Evolutionary conservation across 2,888 invertebrate genomes (phyloP), one percentile per base, ranked within the genome.

Genomic region (Leptarthrus brevirostris): DNA sequence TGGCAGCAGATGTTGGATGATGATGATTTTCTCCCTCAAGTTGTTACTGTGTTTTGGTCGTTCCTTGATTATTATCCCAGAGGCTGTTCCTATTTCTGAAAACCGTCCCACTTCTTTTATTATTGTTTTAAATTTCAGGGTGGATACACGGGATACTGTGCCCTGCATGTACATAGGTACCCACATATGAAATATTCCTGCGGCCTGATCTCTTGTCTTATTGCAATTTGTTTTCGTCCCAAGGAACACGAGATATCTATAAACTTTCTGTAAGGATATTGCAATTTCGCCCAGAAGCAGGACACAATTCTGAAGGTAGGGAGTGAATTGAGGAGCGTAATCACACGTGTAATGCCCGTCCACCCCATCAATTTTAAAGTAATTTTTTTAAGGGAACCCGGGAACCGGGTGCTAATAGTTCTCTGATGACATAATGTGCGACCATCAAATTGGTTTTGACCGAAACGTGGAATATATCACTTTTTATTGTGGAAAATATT

Each of bases 1-100:
- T 44, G 78, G 80, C 79, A 80, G 79, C 78, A 82, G 83, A 82
- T 82, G 80, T 81, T 80, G 36, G 58, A 30, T 78, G 75, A 74
- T 74, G 75, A 80, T 84, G 82, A 84, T 74, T 72, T 64, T 70
- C 73, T 74, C 69, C 74, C 74, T 54, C 40, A 69, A 56, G 66
- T 73, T 53, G 52, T 73, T 73, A 53, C 53, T 53, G 16, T 22
- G 30, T 56, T n/a, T n/a, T n/a, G n/a, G n/a, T n/a, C n/a, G 61
- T 70, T 70, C 53, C 36, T 70, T 70, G 70, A 70, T 70, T 70
- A 70, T 70, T 70, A 70, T 70, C 70, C 70, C 53, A 47, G 36
- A 66, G 66, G 66, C 66, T 66, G 66, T 66, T 66, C 30, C 66
- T 66, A 66, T 44, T 44, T 54, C 34, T 52, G 34, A 4, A 6